Percentiles rank a stretch among this genome's conserved stretches.
Evolutionary conservation across 2,888 invertebrate species (phyloP).

Genomic region (Lithophane leautieri): DNA sequence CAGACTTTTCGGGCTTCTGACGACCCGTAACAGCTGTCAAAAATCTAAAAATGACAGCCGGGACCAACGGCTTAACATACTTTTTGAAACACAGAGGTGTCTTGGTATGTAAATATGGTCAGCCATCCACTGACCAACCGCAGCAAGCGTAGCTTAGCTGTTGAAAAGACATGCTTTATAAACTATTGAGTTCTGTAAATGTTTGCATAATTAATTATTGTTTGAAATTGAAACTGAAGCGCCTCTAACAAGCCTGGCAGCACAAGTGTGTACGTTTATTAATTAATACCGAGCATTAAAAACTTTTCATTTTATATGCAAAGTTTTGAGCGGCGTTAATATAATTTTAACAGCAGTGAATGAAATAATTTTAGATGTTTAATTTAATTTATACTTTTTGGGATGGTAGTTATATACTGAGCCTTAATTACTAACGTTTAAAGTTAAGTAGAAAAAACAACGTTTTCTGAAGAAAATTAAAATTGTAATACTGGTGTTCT

Average conservation of each 20-base stretch:
- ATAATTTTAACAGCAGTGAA: constrained; percentile 60
- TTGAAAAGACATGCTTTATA: constrained; percentile 8
- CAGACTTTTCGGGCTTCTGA: too few relatives aligned
- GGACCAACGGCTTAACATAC: too few relatives aligned
- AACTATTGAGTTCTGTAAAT: constrained; percentile 22
- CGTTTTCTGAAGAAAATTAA: constrained; percentile 15
- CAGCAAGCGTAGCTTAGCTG: too few relatives aligned
- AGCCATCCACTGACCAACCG: too few relatives aligned
- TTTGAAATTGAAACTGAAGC: constrained; percentile 25
- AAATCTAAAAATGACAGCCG: too few relatives aligned
- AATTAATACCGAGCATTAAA: constrained; percentile 51
- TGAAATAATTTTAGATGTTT: constrained; percentile 53
- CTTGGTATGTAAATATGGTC: too few relatives aligned
- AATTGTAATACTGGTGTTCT: constrained; percentile 24
- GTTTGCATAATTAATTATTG: constrained; percentile 28
- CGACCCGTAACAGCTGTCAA: too few relatives aligned
- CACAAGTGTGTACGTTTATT: constrained; percentile 48
- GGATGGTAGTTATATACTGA: constrained; percentile 7
- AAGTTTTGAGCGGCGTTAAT: constrained; percentile 59
- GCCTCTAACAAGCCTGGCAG: constrained; percentile 11
- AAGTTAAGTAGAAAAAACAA: constrained; percentile 12
- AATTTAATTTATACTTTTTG: constrained; percentile 45
- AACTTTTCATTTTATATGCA: constrained; percentile 57
- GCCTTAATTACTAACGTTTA: constrained; percentile 32
- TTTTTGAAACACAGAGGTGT: too few relatives aligned